A percentile compares a stretch with the other conserved stretches of the same genome.
Conservation (phyloP, 2,113 vertebrate species). For the Charadrius vociferus region DNA sequence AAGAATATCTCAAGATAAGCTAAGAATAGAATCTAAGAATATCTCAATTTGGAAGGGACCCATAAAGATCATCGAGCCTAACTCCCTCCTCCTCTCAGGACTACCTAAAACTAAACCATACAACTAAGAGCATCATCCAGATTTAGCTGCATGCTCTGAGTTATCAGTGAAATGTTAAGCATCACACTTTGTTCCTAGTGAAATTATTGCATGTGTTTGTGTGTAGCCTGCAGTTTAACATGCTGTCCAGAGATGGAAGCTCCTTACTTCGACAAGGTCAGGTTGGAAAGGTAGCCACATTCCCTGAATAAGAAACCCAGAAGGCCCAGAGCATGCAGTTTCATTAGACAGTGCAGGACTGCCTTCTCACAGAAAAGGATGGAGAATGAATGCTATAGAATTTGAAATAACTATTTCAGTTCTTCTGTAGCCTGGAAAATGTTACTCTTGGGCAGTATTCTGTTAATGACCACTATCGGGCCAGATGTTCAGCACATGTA, state of each 20-base stretch:
- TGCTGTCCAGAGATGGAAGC: background rate
- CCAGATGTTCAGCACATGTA: conserved; percentile 40
- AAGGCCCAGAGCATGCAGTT: background rate
- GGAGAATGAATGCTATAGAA: background rate
- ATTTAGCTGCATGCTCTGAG: background rate
- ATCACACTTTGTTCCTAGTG: background rate
- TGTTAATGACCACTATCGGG: conserved; percentile 7
- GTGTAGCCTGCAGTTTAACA: background rate
- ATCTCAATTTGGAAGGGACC: background rate
- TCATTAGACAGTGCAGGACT: background rate
- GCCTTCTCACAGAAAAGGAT: background rate
- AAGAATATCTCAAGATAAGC: too few species aligned
- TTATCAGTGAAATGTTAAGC: background rate
- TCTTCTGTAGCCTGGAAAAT: conserved; percentile 30
- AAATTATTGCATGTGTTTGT: background rate
- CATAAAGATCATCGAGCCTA: background rate
- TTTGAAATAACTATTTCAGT: conserved; percentile 9
- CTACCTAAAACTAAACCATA: background rate
- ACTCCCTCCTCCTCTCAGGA: background rate
- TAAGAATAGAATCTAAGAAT: background rate
- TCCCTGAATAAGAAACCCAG: background rate
- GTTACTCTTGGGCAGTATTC: conserved; percentile 40
- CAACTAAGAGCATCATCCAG: background rate
- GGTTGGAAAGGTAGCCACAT: background rate
- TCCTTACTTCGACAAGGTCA: conserved; percentile 10